A percentile compares a stretch with the other conserved stretches of the same genome.
Conservation (phyloP, 2,888 invertebrate species). For the Pasiphila rectangulata region DNA sequence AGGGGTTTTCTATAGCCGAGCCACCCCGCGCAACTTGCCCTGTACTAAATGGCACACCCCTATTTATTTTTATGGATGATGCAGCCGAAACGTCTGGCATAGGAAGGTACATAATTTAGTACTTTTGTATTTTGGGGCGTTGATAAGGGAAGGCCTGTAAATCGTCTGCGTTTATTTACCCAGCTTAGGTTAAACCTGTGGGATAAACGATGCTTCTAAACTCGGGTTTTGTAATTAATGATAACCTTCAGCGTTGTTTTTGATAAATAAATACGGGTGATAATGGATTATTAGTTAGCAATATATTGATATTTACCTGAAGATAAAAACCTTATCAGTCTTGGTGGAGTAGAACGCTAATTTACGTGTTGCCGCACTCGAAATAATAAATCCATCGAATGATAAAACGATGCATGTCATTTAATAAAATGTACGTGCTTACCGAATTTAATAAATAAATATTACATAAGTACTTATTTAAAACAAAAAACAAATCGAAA, state of each 20-base stretch:
- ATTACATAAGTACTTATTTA: too few species aligned
- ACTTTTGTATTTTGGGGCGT: background rate
- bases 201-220: background rate
- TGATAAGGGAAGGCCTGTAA: background rate
- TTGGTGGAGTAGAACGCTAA: slow-evolving; percentile 33
- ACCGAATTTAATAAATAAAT: too few species aligned
- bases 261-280: slow-evolving; percentile 32
- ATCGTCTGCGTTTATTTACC: background rate
- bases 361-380: slow-evolving; percentile 36
- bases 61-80: slow-evolving; percentile 30
- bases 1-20: slow-evolving; percentile 33
- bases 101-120: too few species aligned
- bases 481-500: too few species aligned
- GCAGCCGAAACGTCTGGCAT: slow-evolving; percentile 18
- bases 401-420: too few species aligned
- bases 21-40: slow-evolving; percentile 24
- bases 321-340: slow-evolving; percentile 57
- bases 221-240: slow-evolving; percentile 5
- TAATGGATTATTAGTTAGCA: slow-evolving; percentile 29
- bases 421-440: too few species aligned
- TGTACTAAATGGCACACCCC: slow-evolving; percentile 34
- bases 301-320: slow-evolving; percentile 43
- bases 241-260: slow-evolving; percentile 24
- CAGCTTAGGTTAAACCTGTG: background rate
- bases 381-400: slow-evolving; percentile 42